These are phyloP conservation scores for Dunckerocampus dactyliophorus DNA, from an alignment of 2,113 vertebrate genomes.

Conservation along the genomic window DNA sequence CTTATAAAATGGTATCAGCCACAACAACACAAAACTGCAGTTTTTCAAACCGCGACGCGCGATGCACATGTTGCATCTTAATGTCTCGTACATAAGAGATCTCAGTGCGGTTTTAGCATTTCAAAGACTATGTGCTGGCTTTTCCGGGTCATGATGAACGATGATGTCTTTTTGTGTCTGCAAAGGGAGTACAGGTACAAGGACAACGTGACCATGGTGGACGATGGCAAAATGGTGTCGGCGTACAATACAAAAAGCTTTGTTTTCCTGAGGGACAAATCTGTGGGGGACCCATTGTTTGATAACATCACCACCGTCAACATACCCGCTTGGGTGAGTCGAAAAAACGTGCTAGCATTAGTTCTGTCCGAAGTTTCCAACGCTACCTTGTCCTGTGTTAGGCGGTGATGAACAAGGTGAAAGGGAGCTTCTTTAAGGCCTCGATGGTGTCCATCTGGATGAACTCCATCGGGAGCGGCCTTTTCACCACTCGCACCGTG, in stretches of 20 bases:
- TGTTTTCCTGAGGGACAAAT: slow-evolving; percentile 80
- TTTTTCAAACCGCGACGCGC: neutral
- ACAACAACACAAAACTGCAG: neutral
- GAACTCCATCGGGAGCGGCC: slow-evolving; percentile 9
- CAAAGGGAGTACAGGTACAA: slow-evolving; percentile 85
- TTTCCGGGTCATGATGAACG: too few relatives aligned
- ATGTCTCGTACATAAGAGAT: too few relatives aligned
- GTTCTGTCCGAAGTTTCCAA: neutral
- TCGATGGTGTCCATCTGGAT: slow-evolving; percentile 43
- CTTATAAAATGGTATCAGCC: neutral
- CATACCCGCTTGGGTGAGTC: slow-evolving; percentile 90
- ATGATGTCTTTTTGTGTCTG: slow-evolving; percentile 10
- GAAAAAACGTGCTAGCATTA: neutral
- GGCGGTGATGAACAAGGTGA: slow-evolving; percentile 79
- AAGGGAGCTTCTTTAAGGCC: slow-evolving; percentile 34
- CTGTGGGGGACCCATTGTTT: slow-evolving; percentile 80
- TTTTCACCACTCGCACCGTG: slow-evolving; percentile 78
- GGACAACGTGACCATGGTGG: slow-evolving; percentile 81
- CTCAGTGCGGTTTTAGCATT: too few relatives aligned
- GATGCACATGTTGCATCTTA: neutral
- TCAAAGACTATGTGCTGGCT: too few relatives aligned
- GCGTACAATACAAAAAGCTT: slow-evolving; percentile 85
- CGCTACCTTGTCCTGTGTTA: slow-evolving; percentile 39
- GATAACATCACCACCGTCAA: slow-evolving; percentile 87
- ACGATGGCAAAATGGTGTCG: slow-evolving; percentile 81